phyloP scores from a whole-genome alignment of 2,888 invertebrate species.

The Thecophora atra region DNA sequence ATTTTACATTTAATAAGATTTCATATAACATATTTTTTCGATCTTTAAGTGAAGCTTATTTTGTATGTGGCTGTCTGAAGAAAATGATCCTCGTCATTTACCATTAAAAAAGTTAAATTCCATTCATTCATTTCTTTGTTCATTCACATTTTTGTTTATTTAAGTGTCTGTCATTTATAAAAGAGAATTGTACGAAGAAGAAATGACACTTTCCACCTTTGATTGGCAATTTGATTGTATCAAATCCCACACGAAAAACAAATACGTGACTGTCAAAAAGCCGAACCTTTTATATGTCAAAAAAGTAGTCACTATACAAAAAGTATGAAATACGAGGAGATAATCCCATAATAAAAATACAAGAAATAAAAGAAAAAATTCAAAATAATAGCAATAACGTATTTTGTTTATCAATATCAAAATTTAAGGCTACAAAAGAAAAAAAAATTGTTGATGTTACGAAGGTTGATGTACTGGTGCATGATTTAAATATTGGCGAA shows the following conservation, averaged over 20 bases:
- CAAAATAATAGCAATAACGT: no score
- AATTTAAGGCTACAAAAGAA: not conserved
- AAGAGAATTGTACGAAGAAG: not conserved
- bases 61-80: not conserved
- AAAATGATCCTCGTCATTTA: not conserved
- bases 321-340: conserved; percentile 1
- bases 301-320: not conserved
- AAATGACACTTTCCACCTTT: no score
- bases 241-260: not conserved
- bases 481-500: no score
- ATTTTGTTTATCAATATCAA: no score
- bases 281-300: conserved; percentile 29
- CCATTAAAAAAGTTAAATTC: not conserved
- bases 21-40: not conserved
- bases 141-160: no score
- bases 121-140: conserved; percentile 1
- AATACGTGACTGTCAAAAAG: conserved; percentile 30
- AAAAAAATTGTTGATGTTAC: not conserved
- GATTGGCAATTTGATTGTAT: not conserved
- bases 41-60: not conserved
- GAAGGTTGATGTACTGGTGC: not conserved
- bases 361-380: not conserved
- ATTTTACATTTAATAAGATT: not conserved
- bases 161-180: not conserved
- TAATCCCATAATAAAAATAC: not conserved